These are phyloP conservation scores for Callorhinus ursinus DNA, from an alignment of 2,113 vertebrate genomes.

Conservation along the genomic window DNA sequence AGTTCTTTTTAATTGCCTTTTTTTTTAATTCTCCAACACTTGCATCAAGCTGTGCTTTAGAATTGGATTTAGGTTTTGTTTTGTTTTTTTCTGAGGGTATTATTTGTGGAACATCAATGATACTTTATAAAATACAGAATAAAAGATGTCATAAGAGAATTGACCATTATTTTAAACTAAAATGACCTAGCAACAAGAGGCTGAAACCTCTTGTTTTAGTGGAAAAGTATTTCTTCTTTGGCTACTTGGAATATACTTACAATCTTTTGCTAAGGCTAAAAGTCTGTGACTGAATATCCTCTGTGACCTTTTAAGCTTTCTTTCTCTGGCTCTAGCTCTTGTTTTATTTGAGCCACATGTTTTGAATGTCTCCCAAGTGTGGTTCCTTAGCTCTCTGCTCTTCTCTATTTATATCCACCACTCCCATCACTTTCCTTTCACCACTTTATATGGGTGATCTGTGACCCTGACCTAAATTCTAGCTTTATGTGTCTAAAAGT, in stretches of 20 bases:
- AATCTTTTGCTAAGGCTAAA: not conserved
- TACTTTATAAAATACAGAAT: constrained; percentile 31
- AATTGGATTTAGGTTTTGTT: constrained; percentile 44
- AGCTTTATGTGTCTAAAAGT: constrained; percentile 46
- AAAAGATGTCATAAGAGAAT: not conserved
- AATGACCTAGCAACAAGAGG: constrained; percentile 1
- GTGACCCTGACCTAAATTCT: constrained; percentile 47
- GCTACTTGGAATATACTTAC: not conserved
- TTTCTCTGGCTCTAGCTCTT: not conserved
- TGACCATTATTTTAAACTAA: constrained; percentile 44
- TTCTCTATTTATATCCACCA: constrained; percentile 47
- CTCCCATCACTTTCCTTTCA: not conserved
- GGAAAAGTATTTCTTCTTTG: not conserved
- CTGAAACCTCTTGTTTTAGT: not conserved
- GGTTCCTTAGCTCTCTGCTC: not conserved
- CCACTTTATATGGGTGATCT: not conserved
- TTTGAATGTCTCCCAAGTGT: not conserved
- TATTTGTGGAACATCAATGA: constrained; percentile 9
- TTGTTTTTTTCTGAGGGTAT: not conserved
- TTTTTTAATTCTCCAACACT: not conserved
- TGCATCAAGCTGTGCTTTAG: constrained; percentile 54
- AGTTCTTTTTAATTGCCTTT: constrained; percentile 19
- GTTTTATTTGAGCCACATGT: not conserved
- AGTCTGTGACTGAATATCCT: not conserved
- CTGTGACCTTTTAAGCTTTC: constrained; percentile 20